These are phyloP conservation scores for Zosterops borbonicus DNA, from an alignment of 2,113 vertebrate species.

Conservation along the genomic window DNA sequence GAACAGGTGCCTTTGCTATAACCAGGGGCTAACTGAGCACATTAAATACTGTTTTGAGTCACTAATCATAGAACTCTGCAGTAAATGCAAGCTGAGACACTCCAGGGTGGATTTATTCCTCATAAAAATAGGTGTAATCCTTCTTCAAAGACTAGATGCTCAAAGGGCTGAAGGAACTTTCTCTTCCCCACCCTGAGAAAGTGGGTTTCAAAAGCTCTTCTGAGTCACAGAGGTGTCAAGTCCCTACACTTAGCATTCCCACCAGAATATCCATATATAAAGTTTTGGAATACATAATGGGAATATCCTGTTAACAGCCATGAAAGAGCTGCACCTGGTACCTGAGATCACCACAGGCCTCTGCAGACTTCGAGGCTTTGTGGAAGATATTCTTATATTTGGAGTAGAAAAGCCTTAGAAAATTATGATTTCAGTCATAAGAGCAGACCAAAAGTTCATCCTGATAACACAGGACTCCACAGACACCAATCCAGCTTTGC, in stretches of 20 bases:
- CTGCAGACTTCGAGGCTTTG: background rate
- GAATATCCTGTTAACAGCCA: background rate
- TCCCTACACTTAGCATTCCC: background rate
- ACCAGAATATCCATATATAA: background rate
- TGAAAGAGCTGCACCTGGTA: background rate
- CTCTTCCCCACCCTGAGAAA: background rate
- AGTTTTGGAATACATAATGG: background rate
- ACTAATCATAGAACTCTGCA: background rate
- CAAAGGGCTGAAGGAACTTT: background rate
- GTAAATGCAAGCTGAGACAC: background rate
- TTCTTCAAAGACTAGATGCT: background rate
- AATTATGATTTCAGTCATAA: background rate
- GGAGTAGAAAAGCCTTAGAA: background rate
- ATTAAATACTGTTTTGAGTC: background rate
- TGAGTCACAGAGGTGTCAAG: background rate
- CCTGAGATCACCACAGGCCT: background rate
- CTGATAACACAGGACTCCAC: background rate
- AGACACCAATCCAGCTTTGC: background rate
- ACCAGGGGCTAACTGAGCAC: background rate
- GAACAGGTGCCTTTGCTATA: background rate
- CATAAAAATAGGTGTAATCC: background rate
- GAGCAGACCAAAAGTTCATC: background rate
- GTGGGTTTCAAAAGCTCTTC: background rate
- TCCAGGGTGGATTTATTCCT: background rate
- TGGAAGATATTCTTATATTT: background rate